These are phyloP conservation scores for Sinelater perroti DNA, from an alignment of 2,888 invertebrate species.

Conservation along the genomic window DNA sequence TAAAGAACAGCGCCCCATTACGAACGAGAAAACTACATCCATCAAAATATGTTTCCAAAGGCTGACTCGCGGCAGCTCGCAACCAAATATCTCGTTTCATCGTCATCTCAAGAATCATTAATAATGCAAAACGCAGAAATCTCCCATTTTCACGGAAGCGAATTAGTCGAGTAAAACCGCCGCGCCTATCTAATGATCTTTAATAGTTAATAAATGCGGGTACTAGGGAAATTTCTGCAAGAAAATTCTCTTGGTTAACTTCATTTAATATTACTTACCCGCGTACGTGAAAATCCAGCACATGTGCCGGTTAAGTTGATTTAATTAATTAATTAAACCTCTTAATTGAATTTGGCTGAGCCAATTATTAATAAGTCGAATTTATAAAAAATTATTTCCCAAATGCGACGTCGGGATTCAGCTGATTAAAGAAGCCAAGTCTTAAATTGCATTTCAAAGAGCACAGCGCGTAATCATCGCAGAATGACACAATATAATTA, in stretches of 20 bases:
- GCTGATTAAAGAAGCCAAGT: too few species aligned
- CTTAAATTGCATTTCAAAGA: too few species aligned
- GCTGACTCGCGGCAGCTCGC: not conserved
- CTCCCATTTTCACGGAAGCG: conserved; percentile 46
- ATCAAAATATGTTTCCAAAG: not conserved
- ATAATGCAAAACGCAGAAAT: conserved; percentile 44
- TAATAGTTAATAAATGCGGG: conserved; percentile 33
- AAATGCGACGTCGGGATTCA: too few species aligned
- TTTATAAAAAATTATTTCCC: too few species aligned
- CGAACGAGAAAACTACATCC: not conserved
- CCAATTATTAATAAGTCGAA: too few species aligned
- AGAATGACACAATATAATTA: conserved; percentile 56
- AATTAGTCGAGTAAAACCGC: conserved; percentile 44
- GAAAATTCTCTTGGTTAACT: conserved; percentile 14
- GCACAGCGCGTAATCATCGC: conserved; percentile 17
- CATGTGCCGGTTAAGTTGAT: too few species aligned
- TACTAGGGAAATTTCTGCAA: conserved; percentile 26
- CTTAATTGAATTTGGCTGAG: too few species aligned
- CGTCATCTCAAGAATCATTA: conserved; percentile 40
- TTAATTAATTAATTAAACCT: too few species aligned
- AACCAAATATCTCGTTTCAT: conserved; percentile 37
- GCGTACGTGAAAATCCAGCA: too few species aligned
- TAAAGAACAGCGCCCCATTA: not conserved
- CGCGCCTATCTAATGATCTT: conserved; percentile 42
- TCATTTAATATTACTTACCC: too few species aligned